A percentile compares a stretch with the other conserved stretches of the same genome.
Conservation (phyloP, 2,888 invertebrate genomes). For the Cryptocephalus primarius region DNA sequence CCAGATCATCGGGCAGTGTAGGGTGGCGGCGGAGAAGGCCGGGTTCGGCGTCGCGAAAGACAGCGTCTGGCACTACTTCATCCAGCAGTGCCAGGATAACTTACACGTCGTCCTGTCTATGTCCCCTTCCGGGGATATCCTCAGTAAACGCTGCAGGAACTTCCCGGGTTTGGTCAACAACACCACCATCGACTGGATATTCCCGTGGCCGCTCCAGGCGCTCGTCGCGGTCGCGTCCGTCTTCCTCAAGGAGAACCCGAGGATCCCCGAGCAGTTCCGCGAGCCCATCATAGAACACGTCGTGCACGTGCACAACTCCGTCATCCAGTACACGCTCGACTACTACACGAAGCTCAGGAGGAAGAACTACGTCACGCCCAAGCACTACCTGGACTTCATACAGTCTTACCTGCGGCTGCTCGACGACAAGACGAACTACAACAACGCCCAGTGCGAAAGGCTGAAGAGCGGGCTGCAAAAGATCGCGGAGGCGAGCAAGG, state of each 20-base stretch:
- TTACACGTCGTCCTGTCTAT: conserved; percentile 84
- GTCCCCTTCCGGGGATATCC: conserved; percentile 75
- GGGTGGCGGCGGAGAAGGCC: conserved; percentile 57
- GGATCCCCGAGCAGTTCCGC: conserved; percentile 36
- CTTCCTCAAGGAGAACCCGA: conserved; percentile 57
- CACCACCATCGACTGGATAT: conserved; percentile 89
- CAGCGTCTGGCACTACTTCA: conserved; percentile 76
- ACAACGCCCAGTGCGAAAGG: conserved; percentile 55
- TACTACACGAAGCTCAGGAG: conserved; percentile 65
- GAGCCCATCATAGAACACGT: conserved; percentile 70
- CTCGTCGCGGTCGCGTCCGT: conserved; percentile 77
- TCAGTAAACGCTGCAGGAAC: conserved; percentile 76
- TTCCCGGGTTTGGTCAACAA: conserved; percentile 90
- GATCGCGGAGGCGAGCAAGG: conserved; percentile 77
- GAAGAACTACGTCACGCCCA: conserved; percentile 83
- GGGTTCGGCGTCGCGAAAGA: conserved; percentile 70
- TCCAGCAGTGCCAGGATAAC: conserved; percentile 66
- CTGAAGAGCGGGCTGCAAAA: conserved; percentile 63
- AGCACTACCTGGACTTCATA: conserved; percentile 83
- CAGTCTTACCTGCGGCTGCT: conserved; percentile 65
- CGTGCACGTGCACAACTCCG: conserved; percentile 72
- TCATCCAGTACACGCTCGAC: conserved; percentile 59
- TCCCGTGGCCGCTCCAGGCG: conserved; percentile 88
- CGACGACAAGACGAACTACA: conserved; percentile 56
- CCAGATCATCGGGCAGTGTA: conserved; percentile 56